These are phyloP conservation scores for Chrysolina oricalcia DNA, from an alignment of 2,888 invertebrate species.

Conservation along the genomic window DNA sequence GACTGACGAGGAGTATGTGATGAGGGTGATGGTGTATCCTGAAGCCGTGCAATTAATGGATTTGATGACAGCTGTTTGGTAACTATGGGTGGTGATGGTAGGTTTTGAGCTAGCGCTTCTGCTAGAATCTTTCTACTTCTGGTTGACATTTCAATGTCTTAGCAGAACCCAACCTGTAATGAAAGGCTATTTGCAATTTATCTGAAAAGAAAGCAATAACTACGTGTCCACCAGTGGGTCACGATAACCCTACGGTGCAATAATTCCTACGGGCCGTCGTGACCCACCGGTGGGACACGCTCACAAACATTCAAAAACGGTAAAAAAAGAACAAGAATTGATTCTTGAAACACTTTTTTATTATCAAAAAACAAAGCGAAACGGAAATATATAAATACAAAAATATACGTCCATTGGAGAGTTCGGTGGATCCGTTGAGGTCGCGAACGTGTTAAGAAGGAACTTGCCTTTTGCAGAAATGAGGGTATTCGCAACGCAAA, in stretches of 20 bases:
- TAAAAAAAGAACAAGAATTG: too few relatives aligned
- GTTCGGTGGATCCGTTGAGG: not conserved
- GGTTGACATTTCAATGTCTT: too few relatives aligned
- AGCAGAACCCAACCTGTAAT: not conserved
- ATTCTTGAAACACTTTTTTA: not conserved
- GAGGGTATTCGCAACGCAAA: too few relatives aligned
- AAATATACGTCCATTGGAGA: conserved; percentile 8
- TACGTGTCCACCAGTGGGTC: too few relatives aligned
- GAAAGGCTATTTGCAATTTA: not conserved
- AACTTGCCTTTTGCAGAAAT: too few relatives aligned
- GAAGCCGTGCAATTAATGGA: not conserved
- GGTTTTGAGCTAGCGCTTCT: too few relatives aligned
- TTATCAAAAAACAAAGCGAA: not conserved
- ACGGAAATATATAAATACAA: not conserved
- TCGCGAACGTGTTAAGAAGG: not conserved
- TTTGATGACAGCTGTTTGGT: not conserved
- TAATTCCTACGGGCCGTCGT: not conserved
- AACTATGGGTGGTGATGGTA: too few relatives aligned
- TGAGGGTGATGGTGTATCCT: conserved; percentile 1
- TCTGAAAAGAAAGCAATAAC: not conserved
- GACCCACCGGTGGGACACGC: conserved; percentile 2
- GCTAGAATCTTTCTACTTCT: too few relatives aligned
- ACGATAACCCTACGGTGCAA: not conserved
- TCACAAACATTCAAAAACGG: not conserved
- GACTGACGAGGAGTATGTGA: conserved; percentile 3